Conservation (phyloP, 2,888 invertebrate genomes). For the Scaeva pyrastri region DNA sequence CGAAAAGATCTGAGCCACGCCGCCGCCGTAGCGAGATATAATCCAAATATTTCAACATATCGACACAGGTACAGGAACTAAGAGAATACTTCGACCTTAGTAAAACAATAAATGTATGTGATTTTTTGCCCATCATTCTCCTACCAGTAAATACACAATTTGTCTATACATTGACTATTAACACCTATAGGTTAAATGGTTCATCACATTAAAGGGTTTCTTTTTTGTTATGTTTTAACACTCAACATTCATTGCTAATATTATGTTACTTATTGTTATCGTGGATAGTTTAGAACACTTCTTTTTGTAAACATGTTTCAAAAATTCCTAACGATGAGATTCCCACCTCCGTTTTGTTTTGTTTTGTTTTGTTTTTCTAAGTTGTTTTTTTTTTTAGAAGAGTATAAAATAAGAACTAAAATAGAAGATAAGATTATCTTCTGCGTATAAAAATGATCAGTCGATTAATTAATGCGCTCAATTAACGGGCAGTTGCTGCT, state of each 20-base stretch:
- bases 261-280: conserved; percentile 57
- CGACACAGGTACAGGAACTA: conserved; percentile 73
- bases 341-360: conserved; percentile 39
- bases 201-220: conserved; percentile 67
- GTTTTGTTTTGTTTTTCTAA: no score
- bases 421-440: conserved; percentile 30
- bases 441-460: conserved; percentile 60
- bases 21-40: conserved; percentile 20
- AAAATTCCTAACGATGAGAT: conserved; percentile 65
- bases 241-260: conserved; percentile 60
- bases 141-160: conserved; percentile 71
- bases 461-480: conserved; percentile 60
- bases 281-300: conserved; percentile 59
- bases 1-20: conserved; percentile 21
- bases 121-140: conserved; percentile 47
- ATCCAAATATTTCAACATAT: conserved; percentile 52
- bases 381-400: conserved; percentile 33
- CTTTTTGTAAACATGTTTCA: conserved; percentile 62
- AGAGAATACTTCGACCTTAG: conserved; percentile 62
- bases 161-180: conserved; percentile 75
- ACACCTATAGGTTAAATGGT: conserved; percentile 66
- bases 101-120: conserved; percentile 44
- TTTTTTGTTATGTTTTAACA: conserved; percentile 52
- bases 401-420: conserved; percentile 68
- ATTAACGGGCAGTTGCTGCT: conserved; percentile 72